These are phyloP conservation scores for Cistogaster globosa DNA, from an alignment of 2,888 invertebrate species.

Conservation along the genomic window DNA sequence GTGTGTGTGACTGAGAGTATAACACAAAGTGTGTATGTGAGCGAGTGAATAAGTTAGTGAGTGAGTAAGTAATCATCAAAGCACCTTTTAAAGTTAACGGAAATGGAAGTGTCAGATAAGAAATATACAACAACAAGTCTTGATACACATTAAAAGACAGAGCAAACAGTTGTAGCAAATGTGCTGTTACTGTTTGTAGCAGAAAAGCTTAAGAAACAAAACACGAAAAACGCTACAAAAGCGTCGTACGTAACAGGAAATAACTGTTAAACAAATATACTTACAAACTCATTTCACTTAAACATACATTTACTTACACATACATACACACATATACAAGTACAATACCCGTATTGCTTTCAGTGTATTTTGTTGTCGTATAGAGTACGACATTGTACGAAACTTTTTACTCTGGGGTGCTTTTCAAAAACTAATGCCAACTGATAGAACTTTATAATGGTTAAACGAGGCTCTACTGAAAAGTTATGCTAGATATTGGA, in stretches of 20 bases:
- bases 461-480: not conserved
- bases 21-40: not conserved
- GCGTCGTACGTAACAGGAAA: constrained; percentile 60
- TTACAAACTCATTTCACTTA: constrained; percentile 42
- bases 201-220: constrained; percentile 46
- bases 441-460: constrained; percentile 1
- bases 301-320: constrained; percentile 6
- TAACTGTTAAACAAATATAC: constrained; percentile 62
- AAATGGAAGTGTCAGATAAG: constrained; percentile 62
- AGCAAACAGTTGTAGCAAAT: not conserved
- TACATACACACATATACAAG: not conserved
- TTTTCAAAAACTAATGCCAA: not conserved
- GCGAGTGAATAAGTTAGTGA: constrained; percentile 18
- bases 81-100: constrained; percentile 54
- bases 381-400: not conserved
- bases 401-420: constrained; percentile 8
- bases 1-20: constrained; percentile 1
- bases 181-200: not conserved
- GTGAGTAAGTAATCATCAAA: constrained; percentile 40
- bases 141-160: constrained; percentile 9
- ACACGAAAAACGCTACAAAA: constrained; percentile 49
- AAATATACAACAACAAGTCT: constrained; percentile 36
- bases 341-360: not conserved
- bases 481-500: not conserved
- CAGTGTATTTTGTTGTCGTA: constrained; percentile 9